Percentiles rank a stretch among this genome's conserved stretches.
Evolutionary conservation across 2,113 vertebrate species (phyloP).

Genomic region (Acrocephalus kingi): DNA sequence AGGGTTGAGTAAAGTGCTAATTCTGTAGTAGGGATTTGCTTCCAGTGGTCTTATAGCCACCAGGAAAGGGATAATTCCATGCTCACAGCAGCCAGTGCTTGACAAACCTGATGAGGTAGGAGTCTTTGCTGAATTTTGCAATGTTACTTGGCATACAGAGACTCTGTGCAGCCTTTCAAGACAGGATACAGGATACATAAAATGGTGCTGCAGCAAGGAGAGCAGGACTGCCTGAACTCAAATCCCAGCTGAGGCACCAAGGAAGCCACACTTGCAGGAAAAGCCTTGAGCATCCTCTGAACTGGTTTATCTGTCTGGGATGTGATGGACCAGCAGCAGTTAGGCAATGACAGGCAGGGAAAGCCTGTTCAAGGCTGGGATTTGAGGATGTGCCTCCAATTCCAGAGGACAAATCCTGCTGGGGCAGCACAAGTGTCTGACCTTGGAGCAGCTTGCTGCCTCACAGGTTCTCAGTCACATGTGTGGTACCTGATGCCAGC

Average conservation of each 20-base stretch:
- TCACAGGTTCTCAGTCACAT: background rate
- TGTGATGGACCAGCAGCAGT: background rate
- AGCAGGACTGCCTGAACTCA: background rate
- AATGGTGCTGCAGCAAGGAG: background rate
- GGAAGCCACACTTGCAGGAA: background rate
- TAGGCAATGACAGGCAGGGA: background rate
- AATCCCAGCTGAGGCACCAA: background rate
- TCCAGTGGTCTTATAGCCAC: background rate
- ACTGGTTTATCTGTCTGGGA: background rate
- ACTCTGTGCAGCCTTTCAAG: background rate
- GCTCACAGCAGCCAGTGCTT: background rate
- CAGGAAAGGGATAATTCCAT: background rate
- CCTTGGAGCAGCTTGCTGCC: background rate
- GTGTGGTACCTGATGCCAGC: background rate
- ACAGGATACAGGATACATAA: background rate
- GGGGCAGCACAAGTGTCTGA: background rate
- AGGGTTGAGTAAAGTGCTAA: background rate
- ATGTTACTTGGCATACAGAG: background rate
- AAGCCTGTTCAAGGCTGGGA: background rate
- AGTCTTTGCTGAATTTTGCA: background rate
- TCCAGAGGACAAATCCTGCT: background rate
- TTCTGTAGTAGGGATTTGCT: background rate
- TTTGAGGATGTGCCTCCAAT: background rate
- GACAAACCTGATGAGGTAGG: background rate
- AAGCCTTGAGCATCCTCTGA: background rate